A percentile compares a stretch with the other conserved stretches of the same genome.
phyloP scores from a whole-genome alignment of 1,140 invertebrate species.

The Nasonia vitripennis region DNA sequence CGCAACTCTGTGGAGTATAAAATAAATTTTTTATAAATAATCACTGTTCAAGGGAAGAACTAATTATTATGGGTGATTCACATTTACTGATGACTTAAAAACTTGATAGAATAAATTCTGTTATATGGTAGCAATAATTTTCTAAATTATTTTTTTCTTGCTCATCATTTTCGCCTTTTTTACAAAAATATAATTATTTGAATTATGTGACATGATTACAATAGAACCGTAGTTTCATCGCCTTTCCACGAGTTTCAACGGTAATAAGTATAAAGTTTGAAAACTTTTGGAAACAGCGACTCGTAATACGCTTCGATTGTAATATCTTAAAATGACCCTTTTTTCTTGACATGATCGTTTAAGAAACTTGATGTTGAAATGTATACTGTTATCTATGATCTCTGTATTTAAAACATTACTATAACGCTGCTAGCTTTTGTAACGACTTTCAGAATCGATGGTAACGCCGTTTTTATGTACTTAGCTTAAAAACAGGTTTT shows the following conservation, averaged over 20 bases:
- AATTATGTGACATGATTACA: conserved; percentile 31
- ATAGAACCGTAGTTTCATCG: conserved; percentile 30
- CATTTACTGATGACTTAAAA: conserved; percentile 14
- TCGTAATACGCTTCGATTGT: conserved; percentile 6
- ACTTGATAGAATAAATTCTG: conserved; percentile 34
- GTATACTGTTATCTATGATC: conserved; percentile 29
- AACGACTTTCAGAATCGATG: conserved; percentile 33
- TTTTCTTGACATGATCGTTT: conserved; percentile 43
- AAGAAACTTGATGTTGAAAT: conserved; percentile 45
- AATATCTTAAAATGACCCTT: conserved; percentile 31
- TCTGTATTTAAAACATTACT: conserved; percentile 48
- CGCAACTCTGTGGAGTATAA: conserved; percentile 31
- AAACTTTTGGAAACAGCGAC: conserved; percentile 39
- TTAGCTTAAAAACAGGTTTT: conserved; percentile 39
- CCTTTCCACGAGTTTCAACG: conserved; percentile 41
- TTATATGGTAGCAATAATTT: conserved; percentile 24
- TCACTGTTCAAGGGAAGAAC: conserved; percentile 35
- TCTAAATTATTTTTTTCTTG: conserved; percentile 41
- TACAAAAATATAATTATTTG: conserved; percentile 52
- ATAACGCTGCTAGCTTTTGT: conserved; percentile 35
- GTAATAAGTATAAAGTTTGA: conserved; percentile 15
- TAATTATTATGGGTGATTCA: conserved; percentile 20
- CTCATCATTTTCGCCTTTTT: conserved; percentile 40
- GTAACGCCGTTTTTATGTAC: conserved; percentile 35
- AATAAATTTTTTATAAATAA: conserved; percentile 39